A percentile compares a stretch with the other conserved stretches of the same genome.
These are phyloP conservation scores for Sitobion miscanthi DNA, from an alignment of 1,140 invertebrate species.

Conservation along the genomic window DNA sequence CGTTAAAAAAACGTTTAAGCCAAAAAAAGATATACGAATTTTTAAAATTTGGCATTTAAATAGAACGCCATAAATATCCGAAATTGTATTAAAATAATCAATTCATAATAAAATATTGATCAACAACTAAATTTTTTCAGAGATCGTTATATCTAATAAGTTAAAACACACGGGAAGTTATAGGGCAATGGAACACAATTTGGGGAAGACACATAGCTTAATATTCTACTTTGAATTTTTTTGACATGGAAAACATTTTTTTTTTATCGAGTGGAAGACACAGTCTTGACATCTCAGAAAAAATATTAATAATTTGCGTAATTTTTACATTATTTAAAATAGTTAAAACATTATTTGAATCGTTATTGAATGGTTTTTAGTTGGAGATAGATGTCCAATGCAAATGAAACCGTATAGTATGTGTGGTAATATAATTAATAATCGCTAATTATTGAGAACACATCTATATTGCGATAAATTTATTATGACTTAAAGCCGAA, in stretches of 20 bases:
- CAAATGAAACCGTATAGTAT: neutral
- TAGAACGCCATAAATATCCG: neutral
- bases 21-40: neutral
- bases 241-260: conserved; percentile 1
- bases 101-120: conserved; percentile 39
- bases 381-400: neutral
- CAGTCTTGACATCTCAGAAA: conserved; percentile 5
- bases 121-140: conserved; percentile 13
- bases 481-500: neutral
- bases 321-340: neutral
- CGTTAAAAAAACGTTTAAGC: conserved; percentile 4
- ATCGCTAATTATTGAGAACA: neutral
- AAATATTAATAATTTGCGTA: neutral
- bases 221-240: conserved; percentile 6
- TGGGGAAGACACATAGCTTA: conserved; percentile 41
- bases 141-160: conserved; percentile 18
- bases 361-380: neutral
- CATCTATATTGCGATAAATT: neutral
- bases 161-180: conserved; percentile 39
- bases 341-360: neutral
- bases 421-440: neutral
- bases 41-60: conserved; percentile 31
- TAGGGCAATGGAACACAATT: conserved; percentile 43
- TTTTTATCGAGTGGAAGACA: conserved; percentile 1
- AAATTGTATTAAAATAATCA: conserved; percentile 24